Evolutionary conservation across 2,797 vertebrate genomes (phyloP).

Genomic region (Sarcoramphus papa): DNA sequence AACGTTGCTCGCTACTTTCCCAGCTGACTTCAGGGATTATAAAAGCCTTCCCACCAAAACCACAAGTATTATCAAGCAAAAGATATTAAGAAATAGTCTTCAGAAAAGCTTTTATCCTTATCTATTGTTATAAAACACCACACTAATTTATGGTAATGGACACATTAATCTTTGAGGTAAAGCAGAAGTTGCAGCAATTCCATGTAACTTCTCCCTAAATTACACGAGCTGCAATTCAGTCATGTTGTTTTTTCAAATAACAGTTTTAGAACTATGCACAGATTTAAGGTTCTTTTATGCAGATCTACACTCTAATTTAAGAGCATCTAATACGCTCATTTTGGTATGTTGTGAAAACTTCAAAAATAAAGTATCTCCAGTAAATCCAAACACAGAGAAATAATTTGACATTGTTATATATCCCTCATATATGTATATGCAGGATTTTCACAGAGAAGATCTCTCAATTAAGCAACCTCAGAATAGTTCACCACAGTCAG

Average conservation of each 20-base stretch:
- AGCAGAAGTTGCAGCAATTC: neutral
- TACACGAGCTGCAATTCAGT: neutral
- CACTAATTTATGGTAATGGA: neutral
- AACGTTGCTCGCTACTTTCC: neutral
- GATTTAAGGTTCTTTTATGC: neutral
- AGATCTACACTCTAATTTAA: neutral
- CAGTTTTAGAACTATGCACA: neutral
- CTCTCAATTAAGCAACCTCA: neutral
- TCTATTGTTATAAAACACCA: neutral
- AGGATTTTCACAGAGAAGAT: neutral
- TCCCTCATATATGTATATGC: neutral
- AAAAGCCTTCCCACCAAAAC: neutral
- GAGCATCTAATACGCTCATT: neutral
- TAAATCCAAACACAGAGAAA: neutral
- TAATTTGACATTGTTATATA: neutral
- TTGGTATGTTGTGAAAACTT: neutral
- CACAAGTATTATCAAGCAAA: constrained; percentile 4
- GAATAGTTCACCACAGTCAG: neutral
- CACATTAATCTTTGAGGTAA: neutral
- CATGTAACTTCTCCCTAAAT: neutral
- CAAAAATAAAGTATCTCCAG: neutral
- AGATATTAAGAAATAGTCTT: neutral
- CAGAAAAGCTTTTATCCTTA: neutral
- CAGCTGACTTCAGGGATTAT: neutral
- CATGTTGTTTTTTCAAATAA: neutral